Evolutionary conservation across 2,113 vertebrate genomes (phyloP), one percentile per base, ranked within the genome.

Genomic region (Erythrocercus mccallii): DNA sequence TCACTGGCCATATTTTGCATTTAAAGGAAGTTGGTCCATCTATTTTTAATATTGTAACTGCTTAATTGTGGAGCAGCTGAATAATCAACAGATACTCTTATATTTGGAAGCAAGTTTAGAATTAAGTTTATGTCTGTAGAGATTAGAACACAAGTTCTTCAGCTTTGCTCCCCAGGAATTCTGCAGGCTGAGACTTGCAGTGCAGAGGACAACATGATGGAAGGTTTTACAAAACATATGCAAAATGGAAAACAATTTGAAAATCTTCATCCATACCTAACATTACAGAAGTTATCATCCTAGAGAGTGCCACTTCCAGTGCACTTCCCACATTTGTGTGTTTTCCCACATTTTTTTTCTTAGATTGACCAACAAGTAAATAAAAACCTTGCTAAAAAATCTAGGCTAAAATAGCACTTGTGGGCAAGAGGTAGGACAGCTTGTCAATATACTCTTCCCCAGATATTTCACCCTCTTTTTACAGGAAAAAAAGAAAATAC

Each of bases 201-300:
- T 0, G 0, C 35, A 28, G 47, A 87, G 15, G 15, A 82, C 27
- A 71, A 50, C 5, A 47, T 0, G 5, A 51, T 7, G 9, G n/a
- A 71, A 5, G 5, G 10, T 4, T 42, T 10, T 61, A 86, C 5
- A 54, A 77, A 71, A 61, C 0, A 3, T 9, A 44, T 11, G 28
- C 7, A 73, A 86, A 90, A 66, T 31, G 5, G 60, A 73, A 94
- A 94, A 57, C 19, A 79, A 89, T 60, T 33, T 0, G 15, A 38
- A 83, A 86, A 50, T n/a, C 35, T 74, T 80, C 14, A 66, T 58
- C 44, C 13, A 40, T 2, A 14, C 38, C 16, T 54, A 86, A 50
- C n/a, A 56, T 74, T 40, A 68, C 12, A 48, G 24, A 87, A 74
- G 5, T 12, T 18, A 79, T 38, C 20, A 50, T 56, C 15, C 12